Base-by-base conservation (phyloP, 1,140 invertebrate species). In the Brachionus rubens region DNA sequence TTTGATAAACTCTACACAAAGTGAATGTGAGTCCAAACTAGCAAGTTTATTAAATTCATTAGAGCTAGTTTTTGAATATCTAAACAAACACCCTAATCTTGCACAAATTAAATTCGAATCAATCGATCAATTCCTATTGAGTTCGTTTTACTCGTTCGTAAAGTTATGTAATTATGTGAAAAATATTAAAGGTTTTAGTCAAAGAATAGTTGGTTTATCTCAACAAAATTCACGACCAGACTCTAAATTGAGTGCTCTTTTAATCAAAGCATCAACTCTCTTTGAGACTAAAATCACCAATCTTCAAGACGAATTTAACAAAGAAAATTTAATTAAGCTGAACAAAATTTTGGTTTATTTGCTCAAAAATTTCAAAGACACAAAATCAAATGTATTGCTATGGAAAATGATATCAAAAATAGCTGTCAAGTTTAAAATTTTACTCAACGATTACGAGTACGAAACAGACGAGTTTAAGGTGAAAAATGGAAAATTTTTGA, bases 291-390 rank as follows among this genome's bases (percentile, higher is more conserved):
- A 65, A 65, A 65, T 65, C 24, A 21, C 21, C 2, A 65, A 65
- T 65, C n/a, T 65, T 43, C 41, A 65, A 12, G 59, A 65, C 12
- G 21, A 41, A 24, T 24, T 7, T 26, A 65, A 65, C 16, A 65
- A 65, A 65, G 7, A 41, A 65, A 65, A 65, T 65, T 46, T 65
- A 65, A 43, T 65, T 9, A 65, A 65, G 26, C 12, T 65, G 16
- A 43, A 21, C 19, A 65, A 65, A 43, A 43, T 43, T 26, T 43
- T 65, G 41, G 24, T 65, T 65, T 65, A 65, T 46, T 43, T 65
- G 36, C 12, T 65, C 6, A 65, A 65, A 65, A 65, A 65, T 43
- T 65, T 65, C 59, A 65, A 65, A 41, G 59, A 65, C 43, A 24
- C 59, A 10, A 65, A 65, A 65, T 65, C 59, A 65, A 65, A 65